Base-by-base conservation (phyloP, 2,888 invertebrate species). In the Tholera decimalis region DNA sequence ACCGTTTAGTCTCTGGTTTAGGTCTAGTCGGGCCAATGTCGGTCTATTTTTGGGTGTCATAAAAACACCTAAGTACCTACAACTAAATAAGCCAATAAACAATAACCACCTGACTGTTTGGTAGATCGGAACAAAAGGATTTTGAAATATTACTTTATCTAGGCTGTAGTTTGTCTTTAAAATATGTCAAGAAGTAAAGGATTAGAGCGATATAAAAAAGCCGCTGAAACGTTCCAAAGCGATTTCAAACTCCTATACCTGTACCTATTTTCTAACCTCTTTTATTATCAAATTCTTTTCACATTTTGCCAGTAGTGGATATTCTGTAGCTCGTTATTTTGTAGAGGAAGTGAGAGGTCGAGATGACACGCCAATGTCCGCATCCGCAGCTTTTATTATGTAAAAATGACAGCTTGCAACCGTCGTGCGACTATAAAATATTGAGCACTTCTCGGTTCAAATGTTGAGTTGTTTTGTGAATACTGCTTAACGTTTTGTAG, bases 271-370 rank as follows among this genome's bases (percentile, higher is more conserved):
- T 0, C 20, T 22, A 11, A 28, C 11, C 8, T 3, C 18, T 43
- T 61, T 30, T 44, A 3, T 9, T 22, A n/a, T 35, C n/a, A 24
- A n/a, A 37, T 26, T 33, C n/a, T 33, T 39, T 43, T 39, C 8
- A 2, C n/a, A 11, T 20, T 18, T 53, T 53, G 13, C 49, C 15
- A 15, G 20, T 37, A 55, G 39, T 70, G 43, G 26, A 37, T 41
- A 33, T 58, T 71, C 49, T 58, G 73, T 30, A 5, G 39, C 44
- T 73, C 39, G 11, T 65, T 54, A 60, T 66, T 53, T 57, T 49
- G 51, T 62, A 62, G 75, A 73, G 81, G 85, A 85, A 85, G 85
- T 84, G 85, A 85, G 80, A 81, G 85, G 85, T 74, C 58, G 70
- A 35, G 74, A 79, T 80, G 80, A 79, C 74, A 76, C 53, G 64